Evolutionary conservation across 2,113 vertebrate species (phyloP).

Genomic region (Pavo muticus): DNA sequence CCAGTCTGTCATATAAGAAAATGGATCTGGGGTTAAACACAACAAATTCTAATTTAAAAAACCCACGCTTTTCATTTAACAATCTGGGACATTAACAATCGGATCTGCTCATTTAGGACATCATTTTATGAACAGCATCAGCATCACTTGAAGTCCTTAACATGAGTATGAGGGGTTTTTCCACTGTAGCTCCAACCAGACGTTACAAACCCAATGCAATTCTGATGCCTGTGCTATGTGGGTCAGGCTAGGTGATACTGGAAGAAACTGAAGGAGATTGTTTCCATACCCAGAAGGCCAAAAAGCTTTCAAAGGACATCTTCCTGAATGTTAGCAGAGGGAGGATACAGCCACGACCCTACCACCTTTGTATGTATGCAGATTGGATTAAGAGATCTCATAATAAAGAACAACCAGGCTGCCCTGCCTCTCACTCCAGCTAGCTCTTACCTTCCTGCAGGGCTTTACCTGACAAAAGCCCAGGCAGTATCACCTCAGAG

Average conservation of each 20-base stretch:
- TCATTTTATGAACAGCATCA: neutral
- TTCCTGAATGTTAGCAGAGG: neutral
- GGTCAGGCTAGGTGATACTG: neutral
- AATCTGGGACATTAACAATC: neutral
- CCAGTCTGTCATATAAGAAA: neutral
- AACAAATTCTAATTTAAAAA: neutral
- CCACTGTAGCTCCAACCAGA: neutral
- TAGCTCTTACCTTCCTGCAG: neutral
- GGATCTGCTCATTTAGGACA: neutral
- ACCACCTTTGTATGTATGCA: neutral
- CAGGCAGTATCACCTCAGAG: neutral
- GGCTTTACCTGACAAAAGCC: neutral
- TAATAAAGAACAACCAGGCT: neutral
- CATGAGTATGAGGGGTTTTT: neutral
- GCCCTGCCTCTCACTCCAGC: neutral
- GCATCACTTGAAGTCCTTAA: neutral
- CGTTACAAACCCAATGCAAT: neutral
- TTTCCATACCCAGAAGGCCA: neutral
- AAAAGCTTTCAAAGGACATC: neutral
- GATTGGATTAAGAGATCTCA: neutral
- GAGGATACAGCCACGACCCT: neutral
- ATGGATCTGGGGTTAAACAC: neutral
- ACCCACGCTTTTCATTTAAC: neutral
- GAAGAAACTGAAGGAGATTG: neutral
- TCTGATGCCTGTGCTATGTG: neutral